Evolutionary conservation across 2,888 invertebrate genomes (phyloP).

Genomic region (Latheticus oryzae): DNA sequence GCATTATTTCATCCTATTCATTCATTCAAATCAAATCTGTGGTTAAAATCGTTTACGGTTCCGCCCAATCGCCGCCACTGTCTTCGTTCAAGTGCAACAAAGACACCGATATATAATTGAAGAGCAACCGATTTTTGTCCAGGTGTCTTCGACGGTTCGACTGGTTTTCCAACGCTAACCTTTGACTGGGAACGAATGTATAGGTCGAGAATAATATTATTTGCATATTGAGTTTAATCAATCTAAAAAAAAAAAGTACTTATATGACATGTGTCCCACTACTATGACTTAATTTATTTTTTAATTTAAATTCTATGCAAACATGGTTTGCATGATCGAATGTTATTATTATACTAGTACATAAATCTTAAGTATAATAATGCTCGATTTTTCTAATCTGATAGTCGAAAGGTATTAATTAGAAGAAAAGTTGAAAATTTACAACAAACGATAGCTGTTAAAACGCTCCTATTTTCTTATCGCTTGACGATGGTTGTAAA

Average conservation of each 20-base stretch:
- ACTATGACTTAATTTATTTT: conserved; percentile 39
- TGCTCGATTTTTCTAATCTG: conserved; percentile 36
- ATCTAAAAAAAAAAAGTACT: too few relatives aligned
- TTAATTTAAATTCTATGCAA: conserved; percentile 41
- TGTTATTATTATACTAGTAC: conserved; percentile 31
- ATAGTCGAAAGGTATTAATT: conserved; percentile 33
- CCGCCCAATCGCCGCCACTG: conserved; percentile 19
- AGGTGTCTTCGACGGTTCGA: conserved; percentile 38
- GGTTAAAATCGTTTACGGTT: conserved; percentile 22
- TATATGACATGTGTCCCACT: conserved; percentile 10
- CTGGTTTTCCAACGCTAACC: conserved; percentile 28
- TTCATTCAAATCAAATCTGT: conserved; percentile 28
- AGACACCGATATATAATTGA: background rate
- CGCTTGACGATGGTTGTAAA: conserved; percentile 35
- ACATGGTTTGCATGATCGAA: conserved; percentile 38
- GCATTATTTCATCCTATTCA: conserved; percentile 31
- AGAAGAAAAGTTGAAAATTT: conserved; percentile 23
- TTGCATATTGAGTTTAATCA: conserved; percentile 8
- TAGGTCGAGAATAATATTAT: background rate
- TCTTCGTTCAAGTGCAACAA: conserved; percentile 8
- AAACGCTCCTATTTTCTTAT: conserved; percentile 34
- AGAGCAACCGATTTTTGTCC: conserved; percentile 18
- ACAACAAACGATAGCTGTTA: conserved; percentile 9
- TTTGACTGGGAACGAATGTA: too few relatives aligned
- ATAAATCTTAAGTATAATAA: conserved; percentile 38